Conservation (phyloP, 2,113 vertebrate species). For the Neofelis nebulosa region DNA sequence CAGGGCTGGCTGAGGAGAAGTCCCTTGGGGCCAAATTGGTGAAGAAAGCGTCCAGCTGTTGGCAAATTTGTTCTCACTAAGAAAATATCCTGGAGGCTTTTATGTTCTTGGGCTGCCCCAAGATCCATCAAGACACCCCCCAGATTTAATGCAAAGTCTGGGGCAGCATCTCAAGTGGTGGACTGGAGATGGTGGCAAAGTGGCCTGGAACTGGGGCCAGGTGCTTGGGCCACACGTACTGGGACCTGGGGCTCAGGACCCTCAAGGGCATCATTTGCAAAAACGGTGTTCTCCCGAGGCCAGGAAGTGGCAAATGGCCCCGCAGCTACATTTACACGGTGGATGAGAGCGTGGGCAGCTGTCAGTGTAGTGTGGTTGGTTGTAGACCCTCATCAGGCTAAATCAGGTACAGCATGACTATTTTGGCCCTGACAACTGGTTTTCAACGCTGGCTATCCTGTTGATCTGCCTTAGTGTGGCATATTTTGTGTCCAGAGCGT, state of each 20-base stretch:
- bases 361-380: fast-evolving
- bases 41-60: too few relatives aligned
- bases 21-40: too few relatives aligned
- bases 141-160: fast-evolving
- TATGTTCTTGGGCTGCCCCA: not conserved
- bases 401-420: not conserved
- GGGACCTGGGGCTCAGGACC: not conserved
- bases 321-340: fast-evolving
- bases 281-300: not conserved
- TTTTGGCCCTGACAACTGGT: not conserved
- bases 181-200: too few relatives aligned
- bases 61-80: not conserved
- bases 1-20: too few relatives aligned
- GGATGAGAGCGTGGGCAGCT: fast-evolving
- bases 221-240: fast-evolving
- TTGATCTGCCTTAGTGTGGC: fast-evolving
- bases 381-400: fast-evolving
- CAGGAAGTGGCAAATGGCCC: not conserved
- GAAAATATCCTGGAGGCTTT: too few relatives aligned
- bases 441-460: fast-evolving
- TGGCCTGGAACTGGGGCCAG: not conserved
- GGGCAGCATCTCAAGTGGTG: fast-evolving
- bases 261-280: not conserved
- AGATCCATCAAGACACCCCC: not conserved
- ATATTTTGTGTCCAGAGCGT: fast-evolving